Conservation (phyloP, 2,797 vertebrate species). For the Thalassophryne amazonica region DNA sequence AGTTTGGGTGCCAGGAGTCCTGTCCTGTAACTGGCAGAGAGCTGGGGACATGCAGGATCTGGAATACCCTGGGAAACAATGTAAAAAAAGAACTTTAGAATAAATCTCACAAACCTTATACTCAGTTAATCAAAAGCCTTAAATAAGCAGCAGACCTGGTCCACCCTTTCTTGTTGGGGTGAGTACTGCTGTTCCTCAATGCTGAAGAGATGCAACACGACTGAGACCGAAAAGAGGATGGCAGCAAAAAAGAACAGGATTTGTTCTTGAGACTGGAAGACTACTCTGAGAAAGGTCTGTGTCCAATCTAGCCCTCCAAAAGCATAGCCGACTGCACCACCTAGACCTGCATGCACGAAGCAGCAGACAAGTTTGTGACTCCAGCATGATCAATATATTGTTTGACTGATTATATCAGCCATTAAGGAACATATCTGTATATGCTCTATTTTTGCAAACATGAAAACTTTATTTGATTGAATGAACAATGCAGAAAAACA, state of each 20-base stretch:
- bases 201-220: constrained; percentile 90
- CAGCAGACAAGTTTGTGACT: background rate
- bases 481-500: too few species aligned
- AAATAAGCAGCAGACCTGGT: constrained; percentile 77
- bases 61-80: constrained; percentile 50
- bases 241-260: constrained; percentile 95
- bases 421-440: too few species aligned
- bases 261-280: constrained; percentile 94
- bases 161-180: constrained; percentile 83
- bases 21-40: constrained; percentile 48
- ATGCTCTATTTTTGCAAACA: too few species aligned
- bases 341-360: constrained; percentile 80
- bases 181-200: constrained; percentile 92
- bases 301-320: constrained; percentile 96
- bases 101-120: background rate
- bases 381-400: too few species aligned
- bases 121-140: too few species aligned
- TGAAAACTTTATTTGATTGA: too few species aligned
- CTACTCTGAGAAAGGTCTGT: constrained; percentile 86
- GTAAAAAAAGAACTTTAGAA: background rate
- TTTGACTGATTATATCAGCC: too few species aligned
- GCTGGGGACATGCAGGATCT: constrained; percentile 32
- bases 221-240: constrained; percentile 86
- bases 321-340: constrained; percentile 94
- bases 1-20: constrained; percentile 69